Percentiles rank a stretch among this genome's conserved stretches.
Conservation (phyloP, 2,113 vertebrate species). For the Eudorcas thomsonii region DNA sequence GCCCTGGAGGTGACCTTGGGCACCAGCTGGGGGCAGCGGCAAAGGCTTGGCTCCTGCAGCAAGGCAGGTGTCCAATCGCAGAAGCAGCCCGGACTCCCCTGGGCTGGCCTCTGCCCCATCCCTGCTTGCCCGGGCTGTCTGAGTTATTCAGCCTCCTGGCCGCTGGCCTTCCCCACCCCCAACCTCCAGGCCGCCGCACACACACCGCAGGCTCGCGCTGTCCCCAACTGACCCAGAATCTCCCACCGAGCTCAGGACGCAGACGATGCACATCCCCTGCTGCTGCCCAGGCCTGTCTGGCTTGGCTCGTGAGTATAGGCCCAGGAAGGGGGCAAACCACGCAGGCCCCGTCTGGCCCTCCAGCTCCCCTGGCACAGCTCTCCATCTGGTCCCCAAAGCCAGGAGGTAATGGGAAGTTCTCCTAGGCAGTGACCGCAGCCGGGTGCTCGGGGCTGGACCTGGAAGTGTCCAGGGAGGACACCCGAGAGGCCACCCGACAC, state of each 20-base stretch:
- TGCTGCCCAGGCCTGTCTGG: not conserved
- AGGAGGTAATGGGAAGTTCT: not conserved
- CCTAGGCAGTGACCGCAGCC: rapidly evolving
- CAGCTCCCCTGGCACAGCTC: not conserved
- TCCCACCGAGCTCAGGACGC: rapidly evolving
- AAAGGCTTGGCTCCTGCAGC: not conserved
- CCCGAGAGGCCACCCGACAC: not conserved
- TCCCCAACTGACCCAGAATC: not conserved
- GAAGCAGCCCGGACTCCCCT: rapidly evolving
- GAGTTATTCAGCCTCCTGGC: not conserved
- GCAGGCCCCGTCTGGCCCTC: rapidly evolving
- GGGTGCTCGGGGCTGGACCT: too few relatives aligned
- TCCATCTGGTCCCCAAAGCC: not conserved
- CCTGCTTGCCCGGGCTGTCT: too few relatives aligned
- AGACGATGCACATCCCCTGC: not conserved
- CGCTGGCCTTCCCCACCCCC: not conserved
- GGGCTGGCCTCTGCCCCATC: rapidly evolving
- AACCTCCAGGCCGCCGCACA: not conserved
- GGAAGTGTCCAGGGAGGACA: too few relatives aligned
- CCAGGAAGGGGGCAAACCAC: rapidly evolving
- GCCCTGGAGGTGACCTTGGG: not conserved
- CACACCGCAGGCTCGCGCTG: rapidly evolving
- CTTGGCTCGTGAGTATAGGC: rapidly evolving
- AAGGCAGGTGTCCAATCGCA: rapidly evolving
- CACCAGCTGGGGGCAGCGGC: not conserved